phyloP scores from a whole-genome alignment of 2,113 vertebrate species.

The Nannospalax galili region DNA sequence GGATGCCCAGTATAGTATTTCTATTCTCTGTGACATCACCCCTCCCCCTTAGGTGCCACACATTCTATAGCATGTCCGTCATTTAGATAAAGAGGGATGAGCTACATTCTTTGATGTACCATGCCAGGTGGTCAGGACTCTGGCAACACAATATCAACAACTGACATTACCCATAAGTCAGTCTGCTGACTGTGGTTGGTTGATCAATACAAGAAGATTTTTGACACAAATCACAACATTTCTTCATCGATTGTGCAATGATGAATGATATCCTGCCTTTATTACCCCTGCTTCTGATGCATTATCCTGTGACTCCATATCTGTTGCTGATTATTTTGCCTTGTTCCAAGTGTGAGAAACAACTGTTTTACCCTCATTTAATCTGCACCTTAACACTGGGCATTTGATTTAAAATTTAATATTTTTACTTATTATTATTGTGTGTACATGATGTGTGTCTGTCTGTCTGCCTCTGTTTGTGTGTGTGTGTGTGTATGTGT shows the following conservation, averaged over 20 bases:
- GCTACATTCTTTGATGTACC: background rate
- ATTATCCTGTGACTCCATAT: background rate
- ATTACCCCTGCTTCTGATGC: background rate
- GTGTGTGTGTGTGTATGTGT: background rate
- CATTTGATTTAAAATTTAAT: conserved; percentile 2
- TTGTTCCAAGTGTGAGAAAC: background rate
- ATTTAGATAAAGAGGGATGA: conserved; percentile 9
- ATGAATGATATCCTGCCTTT: conserved; percentile 41
- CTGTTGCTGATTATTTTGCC: background rate
- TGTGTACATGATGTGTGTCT: background rate
- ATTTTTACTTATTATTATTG: background rate
- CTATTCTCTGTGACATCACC: background rate
- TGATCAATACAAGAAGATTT: conserved; percentile 66
- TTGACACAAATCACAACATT: conserved; percentile 50
- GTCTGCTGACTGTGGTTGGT: background rate
- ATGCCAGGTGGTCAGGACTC: background rate
- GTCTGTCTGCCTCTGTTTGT: background rate
- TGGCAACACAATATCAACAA: background rate
- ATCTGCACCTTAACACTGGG: background rate
- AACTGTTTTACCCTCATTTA: conserved; percentile 14
- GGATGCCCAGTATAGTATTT: background rate
- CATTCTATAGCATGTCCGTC: background rate
- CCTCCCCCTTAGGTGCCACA: background rate
- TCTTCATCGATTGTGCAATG: conserved; percentile 53
- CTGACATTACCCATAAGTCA: conserved; percentile 57